Evolutionary conservation across 2,113 vertebrate species (phyloP).

Genomic region (Plotosus lineatus): DNA sequence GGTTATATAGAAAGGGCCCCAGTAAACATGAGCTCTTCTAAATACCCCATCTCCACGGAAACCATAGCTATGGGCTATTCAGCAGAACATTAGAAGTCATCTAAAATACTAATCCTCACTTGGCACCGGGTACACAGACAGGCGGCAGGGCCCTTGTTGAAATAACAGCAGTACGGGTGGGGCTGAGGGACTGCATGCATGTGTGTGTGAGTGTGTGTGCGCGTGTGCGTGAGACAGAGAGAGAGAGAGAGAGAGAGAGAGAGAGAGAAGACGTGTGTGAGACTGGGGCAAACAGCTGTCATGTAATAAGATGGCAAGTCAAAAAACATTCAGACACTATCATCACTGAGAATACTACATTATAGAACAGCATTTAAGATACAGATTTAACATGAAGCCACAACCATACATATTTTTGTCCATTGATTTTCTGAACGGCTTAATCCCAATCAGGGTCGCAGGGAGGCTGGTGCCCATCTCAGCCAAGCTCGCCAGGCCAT

Average conservation of each 20-base stretch:
- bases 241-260: no score
- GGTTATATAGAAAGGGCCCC: slow-evolving; percentile 56
- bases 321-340: slow-evolving; percentile 61
- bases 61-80: slow-evolving; percentile 59
- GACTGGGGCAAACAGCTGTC: slow-evolving; percentile 64
- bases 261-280: slow-evolving; percentile 45
- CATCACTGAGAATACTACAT: slow-evolving; percentile 56
- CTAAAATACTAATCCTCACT: slow-evolving; percentile 72
- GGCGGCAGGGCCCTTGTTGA: slow-evolving; percentile 63
- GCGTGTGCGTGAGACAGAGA: slow-evolving; percentile 58
- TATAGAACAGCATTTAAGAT: slow-evolving; percentile 12
- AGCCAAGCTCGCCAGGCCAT: no score
- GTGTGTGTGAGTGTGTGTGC: slow-evolving; percentile 46
- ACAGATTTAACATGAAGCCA: background rate
- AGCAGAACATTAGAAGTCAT: slow-evolving; percentile 70
- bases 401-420: no score
- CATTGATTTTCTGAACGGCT: no score
- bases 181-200: slow-evolving; percentile 52
- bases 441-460: no score
- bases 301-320: slow-evolving; percentile 64
- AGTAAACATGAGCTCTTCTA: slow-evolving; percentile 55
- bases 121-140: slow-evolving; percentile 61
- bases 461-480: no score
- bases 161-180: slow-evolving; percentile 64
- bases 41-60: slow-evolving; percentile 55